Evolutionary conservation across 2,797 vertebrate genomes (phyloP).

Genomic region (Stomatorhinus walkeri): DNA sequence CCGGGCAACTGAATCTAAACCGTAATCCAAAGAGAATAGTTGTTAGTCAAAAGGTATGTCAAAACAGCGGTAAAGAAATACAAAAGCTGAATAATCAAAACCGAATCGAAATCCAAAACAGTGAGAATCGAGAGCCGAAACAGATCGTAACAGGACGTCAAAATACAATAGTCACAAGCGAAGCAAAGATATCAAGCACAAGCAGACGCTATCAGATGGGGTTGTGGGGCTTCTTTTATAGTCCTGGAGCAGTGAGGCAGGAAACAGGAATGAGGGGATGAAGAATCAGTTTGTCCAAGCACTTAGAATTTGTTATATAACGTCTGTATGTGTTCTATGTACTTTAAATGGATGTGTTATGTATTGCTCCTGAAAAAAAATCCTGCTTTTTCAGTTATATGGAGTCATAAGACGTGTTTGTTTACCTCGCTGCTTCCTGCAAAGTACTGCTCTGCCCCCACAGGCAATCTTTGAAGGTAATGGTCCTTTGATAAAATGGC

Average conservation of each 20-base stretch:
- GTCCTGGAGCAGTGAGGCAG: not conserved
- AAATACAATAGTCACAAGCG: not conserved
- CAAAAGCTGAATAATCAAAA: not conserved
- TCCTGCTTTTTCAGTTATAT: not conserved
- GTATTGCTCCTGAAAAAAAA: not conserved
- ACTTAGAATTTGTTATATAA: not conserved
- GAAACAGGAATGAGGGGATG: not conserved
- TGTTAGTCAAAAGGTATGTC: not conserved
- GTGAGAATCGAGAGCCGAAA: not conserved
- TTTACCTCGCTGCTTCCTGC: not conserved
- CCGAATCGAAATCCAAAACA: not conserved
- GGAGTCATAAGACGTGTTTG: not conserved
- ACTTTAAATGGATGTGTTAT: not conserved
- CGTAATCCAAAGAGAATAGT: not conserved
- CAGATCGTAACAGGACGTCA: not conserved
- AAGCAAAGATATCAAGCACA: not conserved
- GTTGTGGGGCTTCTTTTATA: not conserved
- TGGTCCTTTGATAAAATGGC: conserved; percentile 24
- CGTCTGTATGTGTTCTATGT: not conserved
- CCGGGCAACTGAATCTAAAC: not conserved
- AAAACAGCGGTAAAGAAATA: not conserved
- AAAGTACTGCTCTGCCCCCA: conserved; percentile 2
- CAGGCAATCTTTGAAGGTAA: conserved; percentile 23
- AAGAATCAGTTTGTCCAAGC: not conserved
- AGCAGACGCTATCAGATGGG: not conserved